Evolutionary conservation across 1,140 invertebrate species (phyloP).

Genomic region (Pachypsylla venusta): DNA sequence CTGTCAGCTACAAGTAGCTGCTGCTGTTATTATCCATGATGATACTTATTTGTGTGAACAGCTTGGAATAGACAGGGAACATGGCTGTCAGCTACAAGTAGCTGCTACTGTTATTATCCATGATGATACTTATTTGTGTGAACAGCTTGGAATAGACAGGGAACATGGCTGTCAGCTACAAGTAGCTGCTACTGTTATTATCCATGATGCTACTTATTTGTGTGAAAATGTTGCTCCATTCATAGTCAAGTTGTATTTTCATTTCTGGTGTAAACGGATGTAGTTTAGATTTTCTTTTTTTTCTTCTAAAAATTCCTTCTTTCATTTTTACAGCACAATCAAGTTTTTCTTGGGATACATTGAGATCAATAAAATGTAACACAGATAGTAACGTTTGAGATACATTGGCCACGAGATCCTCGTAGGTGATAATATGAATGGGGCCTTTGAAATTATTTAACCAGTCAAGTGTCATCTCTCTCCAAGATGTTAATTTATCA

Average conservation of each 20-base stretch:
- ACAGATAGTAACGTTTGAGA: constrained; percentile 39
- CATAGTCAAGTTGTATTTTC: constrained; percentile 30
- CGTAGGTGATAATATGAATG: constrained; percentile 52
- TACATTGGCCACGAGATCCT: constrained; percentile 45
- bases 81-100: too few species aligned
- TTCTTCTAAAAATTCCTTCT: constrained; percentile 54
- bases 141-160: too few species aligned
- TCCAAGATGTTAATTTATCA: constrained; percentile 49
- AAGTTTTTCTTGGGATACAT: constrained; percentile 35
- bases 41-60: too few species aligned
- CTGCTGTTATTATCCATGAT: too few species aligned
- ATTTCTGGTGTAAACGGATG: constrained; percentile 48
- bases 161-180: too few species aligned
- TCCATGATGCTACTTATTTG: background rate
- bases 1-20: too few species aligned
- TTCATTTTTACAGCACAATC: constrained; percentile 41
- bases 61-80: too few species aligned
- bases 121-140: background rate
- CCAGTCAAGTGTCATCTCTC: constrained; percentile 50
- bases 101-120: background rate
- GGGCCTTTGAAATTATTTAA: constrained; percentile 48
- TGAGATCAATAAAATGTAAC: constrained; percentile 43
- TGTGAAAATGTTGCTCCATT: background rate
- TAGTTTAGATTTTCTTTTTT: constrained; percentile 44
- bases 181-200: background rate